Base-by-base conservation (phyloP, 2,888 invertebrate genomes). In the Dinocampus coccinellae region DNA sequence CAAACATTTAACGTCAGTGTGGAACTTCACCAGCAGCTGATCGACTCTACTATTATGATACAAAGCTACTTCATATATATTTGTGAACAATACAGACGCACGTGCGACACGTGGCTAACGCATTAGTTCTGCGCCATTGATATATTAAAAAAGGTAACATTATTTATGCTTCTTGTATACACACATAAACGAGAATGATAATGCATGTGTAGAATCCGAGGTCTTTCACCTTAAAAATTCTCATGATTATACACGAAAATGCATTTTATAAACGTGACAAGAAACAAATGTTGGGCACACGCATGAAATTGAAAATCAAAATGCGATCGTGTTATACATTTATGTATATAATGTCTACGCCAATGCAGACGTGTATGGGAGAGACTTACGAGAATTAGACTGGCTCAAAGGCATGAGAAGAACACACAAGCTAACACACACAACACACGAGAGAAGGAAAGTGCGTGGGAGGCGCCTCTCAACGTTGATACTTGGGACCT, bases 401-500 rank as follows among this genome's bases (percentile, higher is more conserved):
- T 65, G 65, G 66, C 57, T 33, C 33, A 55, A 55, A 66, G 36
- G 39, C 39, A 39, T 39, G 39, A 39, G 11, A n/a, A 47, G 47
- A 47, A 20, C 39, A 66, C 55, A 66, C 55, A 53, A 65, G 64
- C 53, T 53, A 65, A 65, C 65, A 36, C n/a, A n/a, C n/a, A n/a
- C n/a, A n/a, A n/a, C n/a, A 29, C 29, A 16, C 16, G 16, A 3
- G 66, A 26, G 34, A 42, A 66, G 66, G 55, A 66, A 66, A 66
- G 57, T 36, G 66, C 57, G 66, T 66, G 66, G 66, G 66, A 66
- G 66, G 29, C 66, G 39, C 4, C 16, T 47, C 33, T 53, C 33
- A 29, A 57, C 57, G 66, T 66, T 66, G 57, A 66, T 66, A 66
- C 66, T 66, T 57, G 55, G 47, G 57, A 66, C 66, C 57, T 66